Evolutionary conservation across 1,140 invertebrate genomes (phyloP).

Genomic region (Helicoverpa armigera): DNA sequence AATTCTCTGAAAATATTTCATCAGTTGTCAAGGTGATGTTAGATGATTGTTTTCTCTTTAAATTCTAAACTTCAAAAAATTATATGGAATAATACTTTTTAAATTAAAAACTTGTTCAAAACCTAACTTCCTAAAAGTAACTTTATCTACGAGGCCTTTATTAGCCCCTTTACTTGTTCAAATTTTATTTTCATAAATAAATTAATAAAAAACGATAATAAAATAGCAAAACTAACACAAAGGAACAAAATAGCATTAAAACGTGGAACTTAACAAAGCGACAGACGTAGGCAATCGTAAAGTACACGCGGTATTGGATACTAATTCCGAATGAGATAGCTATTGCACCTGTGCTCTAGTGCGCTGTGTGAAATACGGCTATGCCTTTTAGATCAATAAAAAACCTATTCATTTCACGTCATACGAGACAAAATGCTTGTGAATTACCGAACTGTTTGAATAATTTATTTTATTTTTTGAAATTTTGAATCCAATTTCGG

Average conservation of each 20-base stretch:
- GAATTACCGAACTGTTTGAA: background rate
- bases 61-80: too few relatives aligned
- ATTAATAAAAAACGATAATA: too few relatives aligned
- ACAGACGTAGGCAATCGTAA: conserved; percentile 57
- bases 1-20: background rate
- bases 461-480: conserved; percentile 1
- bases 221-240: background rate
- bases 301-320: conserved; percentile 68
- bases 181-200: too few relatives aligned
- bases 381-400: conserved; percentile 51
- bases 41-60: too few relatives aligned
- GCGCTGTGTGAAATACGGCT: conserved; percentile 67
- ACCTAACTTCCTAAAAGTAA: too few relatives aligned
- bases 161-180: too few relatives aligned
- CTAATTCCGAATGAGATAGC: conserved; percentile 77
- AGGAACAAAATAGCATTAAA: conserved; percentile 15
- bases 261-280: conserved; percentile 50
- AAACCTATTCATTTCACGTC: conserved; percentile 34
- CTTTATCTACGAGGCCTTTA: too few relatives aligned
- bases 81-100: too few relatives aligned
- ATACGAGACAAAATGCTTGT: conserved; percentile 9
- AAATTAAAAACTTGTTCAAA: too few relatives aligned
- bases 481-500: background rate
- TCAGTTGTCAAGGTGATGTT: background rate
- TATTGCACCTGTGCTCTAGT: conserved; percentile 75